phyloP scores from a whole-genome alignment of 92 coral and sea anemone genomes.

The Porites rus region DNA sequence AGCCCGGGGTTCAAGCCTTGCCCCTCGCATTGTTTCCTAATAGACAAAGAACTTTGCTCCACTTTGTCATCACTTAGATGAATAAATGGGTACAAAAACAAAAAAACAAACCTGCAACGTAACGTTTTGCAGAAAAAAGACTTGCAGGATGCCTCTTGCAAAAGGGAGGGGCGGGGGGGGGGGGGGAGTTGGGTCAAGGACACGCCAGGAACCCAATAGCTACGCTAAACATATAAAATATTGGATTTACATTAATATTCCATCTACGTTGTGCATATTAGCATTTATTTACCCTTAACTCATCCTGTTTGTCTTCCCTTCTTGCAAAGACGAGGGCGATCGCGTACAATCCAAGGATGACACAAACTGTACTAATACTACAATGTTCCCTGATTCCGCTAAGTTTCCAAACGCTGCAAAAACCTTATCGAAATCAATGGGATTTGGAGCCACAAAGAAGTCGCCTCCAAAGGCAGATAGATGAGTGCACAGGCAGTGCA shows the following conservation, averaged over 20 bases:
- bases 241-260: no score
- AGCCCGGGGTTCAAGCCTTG: no score
- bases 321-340: conserved; percentile 72
- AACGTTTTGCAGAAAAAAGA: no score
- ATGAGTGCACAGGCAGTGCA: conserved; percentile 86
- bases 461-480: conserved; percentile 93
- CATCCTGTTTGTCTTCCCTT: conserved; percentile 80
- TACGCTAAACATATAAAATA: neutral
- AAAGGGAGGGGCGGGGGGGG: no score
- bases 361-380: conserved; percentile 80
- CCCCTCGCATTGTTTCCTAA: no score
- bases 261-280: neutral
- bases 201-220: no score
- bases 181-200: no score
- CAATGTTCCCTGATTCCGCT: conserved; percentile 86
- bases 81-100: no score
- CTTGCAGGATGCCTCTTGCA: no score
- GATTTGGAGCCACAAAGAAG: conserved; percentile 92
- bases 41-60: no score
- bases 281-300: conserved; percentile 56
- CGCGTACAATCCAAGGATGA: conserved; percentile 64
- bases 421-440: conserved; percentile 93
- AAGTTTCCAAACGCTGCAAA: conserved; percentile 87
- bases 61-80: no score
- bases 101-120: no score